These are phyloP conservation scores for Bombycilla garrulus DNA, from an alignment of 2,113 vertebrate species.

Conservation along the genomic window DNA sequence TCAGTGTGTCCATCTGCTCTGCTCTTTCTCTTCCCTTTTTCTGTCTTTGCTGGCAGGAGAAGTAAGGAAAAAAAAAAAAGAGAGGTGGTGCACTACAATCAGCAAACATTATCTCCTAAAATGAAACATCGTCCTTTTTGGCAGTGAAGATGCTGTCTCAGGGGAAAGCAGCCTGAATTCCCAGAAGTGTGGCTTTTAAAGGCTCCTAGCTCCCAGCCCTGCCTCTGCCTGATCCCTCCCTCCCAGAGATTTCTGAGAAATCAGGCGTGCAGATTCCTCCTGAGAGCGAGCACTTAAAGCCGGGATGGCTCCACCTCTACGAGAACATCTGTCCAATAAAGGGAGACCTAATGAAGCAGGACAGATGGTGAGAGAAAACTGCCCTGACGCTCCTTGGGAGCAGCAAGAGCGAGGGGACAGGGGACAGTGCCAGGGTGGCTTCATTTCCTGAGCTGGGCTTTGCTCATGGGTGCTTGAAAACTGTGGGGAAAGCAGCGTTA, in stretches of 20 bases:
- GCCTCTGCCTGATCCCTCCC: not conserved
- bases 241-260: slow-evolving; percentile 3
- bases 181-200: not conserved
- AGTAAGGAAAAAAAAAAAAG: not conserved
- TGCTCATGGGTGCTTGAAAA: not conserved
- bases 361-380: slow-evolving; percentile 40
- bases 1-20: not conserved
- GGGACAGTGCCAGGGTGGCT: not conserved
- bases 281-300: not conserved
- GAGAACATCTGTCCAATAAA: slow-evolving; percentile 25
- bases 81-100: not conserved
- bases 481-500: not conserved
- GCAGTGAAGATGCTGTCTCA: not conserved
- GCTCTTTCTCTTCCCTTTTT: not conserved
- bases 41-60: not conserved
- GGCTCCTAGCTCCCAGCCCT: not conserved
- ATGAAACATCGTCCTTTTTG: not conserved
- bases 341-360: not conserved
- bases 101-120: not conserved
- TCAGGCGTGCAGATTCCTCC: not conserved
- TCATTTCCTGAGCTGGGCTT: not conserved
- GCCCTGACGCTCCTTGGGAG: not conserved
- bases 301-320: not conserved
- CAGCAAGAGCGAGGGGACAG: not conserved
- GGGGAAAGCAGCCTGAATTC: not conserved